Evolutionary conservation across 2,113 vertebrate genomes (phyloP), one percentile per base, ranked within the genome.

Genomic region (Rhagologus leucostigma): DNA sequence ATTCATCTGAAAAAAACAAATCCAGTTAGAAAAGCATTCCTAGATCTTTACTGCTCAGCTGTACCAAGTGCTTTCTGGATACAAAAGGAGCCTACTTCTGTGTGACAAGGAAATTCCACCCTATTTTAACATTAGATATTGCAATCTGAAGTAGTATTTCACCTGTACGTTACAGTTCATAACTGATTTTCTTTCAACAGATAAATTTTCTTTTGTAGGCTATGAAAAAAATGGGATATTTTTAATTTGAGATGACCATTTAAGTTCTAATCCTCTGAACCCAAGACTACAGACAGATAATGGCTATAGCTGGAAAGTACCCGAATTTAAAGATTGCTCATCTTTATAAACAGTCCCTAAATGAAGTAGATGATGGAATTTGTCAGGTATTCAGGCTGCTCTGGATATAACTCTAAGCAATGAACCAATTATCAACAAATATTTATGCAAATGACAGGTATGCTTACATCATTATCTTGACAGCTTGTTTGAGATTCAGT

Each of bases 391-490:
- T 80, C 59, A 59, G 75, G 46, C 35, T 55, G 65, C 30, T 63
- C 60, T 39, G 35, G 21, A 65, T 55, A 21, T 5, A 77, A 55
- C 35, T 78, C 32, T 49, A 92, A 88, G 18, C 55, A 80, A 62
- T 2, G 3, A 57, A 64, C 27, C 8, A 70, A 56, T 63, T 69
- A 49, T 33, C 74, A 71, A 42, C 21, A 76, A 70, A 11, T n/a
- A 89, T 17, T 77, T 55, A 60, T 30, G 35, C 29, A 86, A 73
- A 42, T 39, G 13, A 69, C 30, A 81, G 46, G n/a, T 63, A 70
- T 44, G 76, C 97, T 97, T 82, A 97, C 98, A n/a, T 92, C 91
- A 53, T 95, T 96, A 22, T 97, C 97, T 65, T 97, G 98, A 57
- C 95, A 97, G 81, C 96, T 97, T 0, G 71, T 85, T 53, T 96